Percentiles rank a stretch among this genome's conserved stretches.
These are phyloP conservation scores for Athalia circularis DNA, from an alignment of 2,888 invertebrate genomes.

Conservation along the genomic window DNA sequence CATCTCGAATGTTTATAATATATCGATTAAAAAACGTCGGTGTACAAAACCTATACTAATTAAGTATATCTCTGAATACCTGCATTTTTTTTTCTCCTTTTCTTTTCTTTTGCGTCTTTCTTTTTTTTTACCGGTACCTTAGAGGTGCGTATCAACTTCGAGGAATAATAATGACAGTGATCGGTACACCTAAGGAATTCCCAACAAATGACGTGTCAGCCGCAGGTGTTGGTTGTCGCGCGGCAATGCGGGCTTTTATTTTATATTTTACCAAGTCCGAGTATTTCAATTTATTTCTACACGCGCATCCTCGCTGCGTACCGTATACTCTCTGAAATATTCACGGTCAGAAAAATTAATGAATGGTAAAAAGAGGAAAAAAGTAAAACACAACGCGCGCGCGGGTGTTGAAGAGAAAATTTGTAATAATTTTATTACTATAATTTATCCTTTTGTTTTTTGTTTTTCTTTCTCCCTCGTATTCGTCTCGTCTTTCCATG, in stretches of 20 bases:
- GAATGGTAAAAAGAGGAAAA: too few relatives aligned
- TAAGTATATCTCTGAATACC: too few relatives aligned
- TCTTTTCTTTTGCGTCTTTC: too few relatives aligned
- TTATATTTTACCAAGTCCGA: slow-evolving; percentile 2
- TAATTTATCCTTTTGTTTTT: neutral
- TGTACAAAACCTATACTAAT: neutral
- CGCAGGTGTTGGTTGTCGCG: slow-evolving; percentile 43
- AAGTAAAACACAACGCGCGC: too few relatives aligned
- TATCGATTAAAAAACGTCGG: slow-evolving; percentile 37
- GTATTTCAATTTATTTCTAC: slow-evolving; percentile 26
- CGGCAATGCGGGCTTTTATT: slow-evolving; percentile 43
- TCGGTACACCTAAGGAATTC: slow-evolving; percentile 45
- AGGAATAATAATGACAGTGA: slow-evolving; percentile 44
- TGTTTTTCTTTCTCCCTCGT: neutral
- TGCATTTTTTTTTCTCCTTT: too few relatives aligned
- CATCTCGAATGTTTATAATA: slow-evolving; percentile 9
- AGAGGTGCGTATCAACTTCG: slow-evolving; percentile 14
- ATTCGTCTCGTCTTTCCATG: neutral
- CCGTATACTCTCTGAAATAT: neutral
- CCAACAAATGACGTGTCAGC: slow-evolving; percentile 43
- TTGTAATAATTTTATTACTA: neutral
- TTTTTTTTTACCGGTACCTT: too few relatives aligned
- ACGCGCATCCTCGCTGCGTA: too few relatives aligned
- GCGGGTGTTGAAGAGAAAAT: neutral
- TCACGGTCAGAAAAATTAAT: neutral